phyloP scores from a whole-genome alignment of 2,888 invertebrate species.

The Phyto melanocephala region DNA sequence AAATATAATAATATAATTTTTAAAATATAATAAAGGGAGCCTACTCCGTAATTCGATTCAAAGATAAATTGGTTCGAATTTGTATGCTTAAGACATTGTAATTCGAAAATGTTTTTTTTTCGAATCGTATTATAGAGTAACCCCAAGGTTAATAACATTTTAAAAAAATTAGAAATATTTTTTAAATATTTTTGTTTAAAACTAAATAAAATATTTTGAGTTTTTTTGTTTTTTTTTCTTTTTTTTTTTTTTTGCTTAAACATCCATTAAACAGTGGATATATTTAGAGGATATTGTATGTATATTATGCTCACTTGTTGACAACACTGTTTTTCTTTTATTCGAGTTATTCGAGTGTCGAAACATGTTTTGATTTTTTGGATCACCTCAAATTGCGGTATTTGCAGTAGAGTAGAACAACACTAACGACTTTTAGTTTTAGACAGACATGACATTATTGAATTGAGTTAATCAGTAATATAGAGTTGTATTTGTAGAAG shows the following conservation, averaged over 20 bases:
- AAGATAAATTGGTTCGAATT: no score
- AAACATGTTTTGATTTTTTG: neutral
- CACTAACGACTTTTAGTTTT: neutral
- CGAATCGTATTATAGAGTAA: no score
- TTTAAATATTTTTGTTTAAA: constrained; percentile 32
- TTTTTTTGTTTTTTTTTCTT: constrained; percentile 13
- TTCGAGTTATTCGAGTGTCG: neutral
- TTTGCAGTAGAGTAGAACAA: neutral
- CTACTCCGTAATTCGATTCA: no score
- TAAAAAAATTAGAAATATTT: neutral
- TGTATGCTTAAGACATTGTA: no score
- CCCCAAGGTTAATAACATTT: constrained; percentile 49
- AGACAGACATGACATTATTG: neutral
- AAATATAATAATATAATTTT: constrained; percentile 16
- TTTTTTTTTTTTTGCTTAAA: constrained; percentile 1
- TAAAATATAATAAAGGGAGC: neutral
- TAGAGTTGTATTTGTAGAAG: constrained; percentile 33
- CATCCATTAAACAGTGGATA: constrained; percentile 31
- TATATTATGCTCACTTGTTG: constrained; percentile 52
- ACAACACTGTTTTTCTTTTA: neutral
- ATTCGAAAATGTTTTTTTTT: no score
- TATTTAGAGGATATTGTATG: constrained; percentile 10
- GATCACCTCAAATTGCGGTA: no score
- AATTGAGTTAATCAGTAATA: neutral
- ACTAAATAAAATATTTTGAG: constrained; percentile 22